phyloP scores from a whole-genome alignment of 2,797 vertebrate species.

The Paramormyrops hopkinsi region DNA sequence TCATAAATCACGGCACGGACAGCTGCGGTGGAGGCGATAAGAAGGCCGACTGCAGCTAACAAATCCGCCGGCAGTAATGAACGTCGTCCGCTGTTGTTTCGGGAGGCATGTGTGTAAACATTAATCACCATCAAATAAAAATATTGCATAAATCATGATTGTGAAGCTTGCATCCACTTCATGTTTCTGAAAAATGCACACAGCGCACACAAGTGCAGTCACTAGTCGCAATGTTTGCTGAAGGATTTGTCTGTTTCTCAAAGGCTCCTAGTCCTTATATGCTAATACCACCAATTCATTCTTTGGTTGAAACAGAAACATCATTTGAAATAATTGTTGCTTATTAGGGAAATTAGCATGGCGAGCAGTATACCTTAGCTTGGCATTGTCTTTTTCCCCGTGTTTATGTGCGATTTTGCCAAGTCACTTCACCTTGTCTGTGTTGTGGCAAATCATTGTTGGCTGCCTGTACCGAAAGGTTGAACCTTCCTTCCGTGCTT shows the following conservation, averaged over 20 bases:
- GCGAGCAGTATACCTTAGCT: background rate
- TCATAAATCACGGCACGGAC: slow-evolving; percentile 33
- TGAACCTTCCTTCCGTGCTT: background rate
- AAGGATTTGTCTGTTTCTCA: background rate
- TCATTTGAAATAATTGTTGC: background rate
- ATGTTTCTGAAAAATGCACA: background rate
- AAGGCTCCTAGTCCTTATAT: background rate
- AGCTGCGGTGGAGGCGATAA: slow-evolving; percentile 32
- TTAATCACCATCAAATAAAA: slow-evolving; percentile 19
- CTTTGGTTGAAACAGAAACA: background rate
- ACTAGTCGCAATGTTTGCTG: background rate
- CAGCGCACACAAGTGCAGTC: background rate
- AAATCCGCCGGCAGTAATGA: background rate
- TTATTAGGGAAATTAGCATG: slow-evolving; percentile 2
- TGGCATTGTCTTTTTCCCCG: background rate
- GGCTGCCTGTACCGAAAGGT: background rate
- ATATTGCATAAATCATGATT: slow-evolving; percentile 2
- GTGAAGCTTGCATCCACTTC: background rate
- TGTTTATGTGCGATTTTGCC: background rate
- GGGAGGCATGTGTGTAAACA: background rate
- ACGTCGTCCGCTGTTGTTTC: background rate
- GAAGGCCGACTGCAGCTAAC: background rate
- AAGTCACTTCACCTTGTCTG: background rate
- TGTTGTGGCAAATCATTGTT: background rate
- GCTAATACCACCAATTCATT: background rate